Conservation (phyloP, 1,140 invertebrate species). For the Bombus fervidus region DNA sequence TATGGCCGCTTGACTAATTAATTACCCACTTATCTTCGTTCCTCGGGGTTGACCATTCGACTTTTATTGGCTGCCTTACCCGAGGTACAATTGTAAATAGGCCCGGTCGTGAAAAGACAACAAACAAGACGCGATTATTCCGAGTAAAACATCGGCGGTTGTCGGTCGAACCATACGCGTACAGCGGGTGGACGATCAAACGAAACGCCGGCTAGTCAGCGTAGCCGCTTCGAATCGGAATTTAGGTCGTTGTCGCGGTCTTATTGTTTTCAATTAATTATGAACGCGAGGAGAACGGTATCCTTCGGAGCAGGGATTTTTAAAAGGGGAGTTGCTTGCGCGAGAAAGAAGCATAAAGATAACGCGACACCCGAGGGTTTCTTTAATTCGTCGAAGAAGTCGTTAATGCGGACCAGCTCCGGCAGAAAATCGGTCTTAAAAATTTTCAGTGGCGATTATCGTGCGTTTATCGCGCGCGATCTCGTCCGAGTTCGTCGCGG, state of each 20-base stretch:
- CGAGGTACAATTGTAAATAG: constrained; percentile 43
- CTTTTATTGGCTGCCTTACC: constrained; percentile 3
- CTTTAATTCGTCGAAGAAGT: constrained; percentile 59
- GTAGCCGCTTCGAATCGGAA: neutral
- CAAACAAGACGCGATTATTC: neutral
- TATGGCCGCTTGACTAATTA: constrained; percentile 57
- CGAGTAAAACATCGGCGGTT: too few species aligned
- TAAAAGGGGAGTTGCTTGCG: constrained; percentile 3
- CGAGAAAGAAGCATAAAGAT: constrained; percentile 40
- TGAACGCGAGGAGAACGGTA: neutral
- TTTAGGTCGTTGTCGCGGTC: neutral
- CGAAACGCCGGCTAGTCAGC: neutral
- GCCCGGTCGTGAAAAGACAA: neutral
- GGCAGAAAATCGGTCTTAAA: constrained; percentile 54
- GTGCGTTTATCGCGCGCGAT: constrained; percentile 60
- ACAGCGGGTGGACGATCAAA: neutral
- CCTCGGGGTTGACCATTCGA: neutral
- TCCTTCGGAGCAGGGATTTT: neutral
- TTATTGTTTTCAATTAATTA: constrained; percentile 29
- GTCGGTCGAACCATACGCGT: neutral
- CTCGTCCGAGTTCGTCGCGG: constrained; percentile 47
- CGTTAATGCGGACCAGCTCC: constrained; percentile 38
- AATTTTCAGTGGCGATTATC: constrained; percentile 60
- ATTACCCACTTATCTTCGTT: constrained; percentile 46
- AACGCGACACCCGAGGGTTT: constrained; percentile 49